Evolutionary conservation across 2,888 invertebrate species (phyloP).

Genomic region (Salpingus planirostris): DNA sequence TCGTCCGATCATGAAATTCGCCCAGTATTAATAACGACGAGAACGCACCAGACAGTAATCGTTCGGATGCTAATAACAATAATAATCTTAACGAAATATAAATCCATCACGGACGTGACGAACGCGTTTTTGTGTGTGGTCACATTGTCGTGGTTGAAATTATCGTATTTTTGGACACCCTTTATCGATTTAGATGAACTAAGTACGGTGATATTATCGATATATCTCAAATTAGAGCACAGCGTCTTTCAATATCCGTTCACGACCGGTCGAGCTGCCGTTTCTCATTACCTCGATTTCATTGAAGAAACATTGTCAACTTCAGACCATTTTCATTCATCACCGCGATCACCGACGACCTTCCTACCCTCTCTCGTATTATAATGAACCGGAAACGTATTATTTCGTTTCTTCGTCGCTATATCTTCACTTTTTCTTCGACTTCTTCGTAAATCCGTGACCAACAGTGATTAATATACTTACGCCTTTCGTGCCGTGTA

Average conservation of each 20-base stretch:
- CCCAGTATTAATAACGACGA: slow-evolving; percentile 21
- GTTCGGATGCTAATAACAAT: slow-evolving; percentile 7
- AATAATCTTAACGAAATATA: not conserved
- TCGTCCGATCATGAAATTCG: slow-evolving; percentile 8
- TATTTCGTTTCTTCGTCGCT: no score
- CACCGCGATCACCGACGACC: no score
- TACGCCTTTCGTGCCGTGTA: slow-evolving; percentile 26
- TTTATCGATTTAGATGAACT: slow-evolving; percentile 23
- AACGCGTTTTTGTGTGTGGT: slow-evolving; percentile 19
- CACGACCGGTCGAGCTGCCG: slow-evolving; percentile 24
- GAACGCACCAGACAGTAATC: slow-evolving; percentile 8
- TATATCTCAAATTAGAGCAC: slow-evolving; percentile 33
- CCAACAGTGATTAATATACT: slow-evolving; percentile 29
- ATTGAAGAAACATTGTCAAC: slow-evolving; percentile 17
- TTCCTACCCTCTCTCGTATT: no score
- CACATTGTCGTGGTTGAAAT: slow-evolving; percentile 28
- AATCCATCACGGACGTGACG: slow-evolving; percentile 5
- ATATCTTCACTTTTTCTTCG: no score
- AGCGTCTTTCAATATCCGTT: slow-evolving; percentile 35
- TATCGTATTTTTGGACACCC: slow-evolving; percentile 35
- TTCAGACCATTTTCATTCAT: no score
- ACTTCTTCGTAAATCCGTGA: slow-evolving; percentile 22
- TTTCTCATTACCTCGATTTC: slow-evolving; percentile 17
- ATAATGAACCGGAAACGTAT: no score
- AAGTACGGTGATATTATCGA: slow-evolving; percentile 33